Base-by-base conservation (phyloP, 2,797 vertebrate genomes). In the Amphiprion clarkii region DNA sequence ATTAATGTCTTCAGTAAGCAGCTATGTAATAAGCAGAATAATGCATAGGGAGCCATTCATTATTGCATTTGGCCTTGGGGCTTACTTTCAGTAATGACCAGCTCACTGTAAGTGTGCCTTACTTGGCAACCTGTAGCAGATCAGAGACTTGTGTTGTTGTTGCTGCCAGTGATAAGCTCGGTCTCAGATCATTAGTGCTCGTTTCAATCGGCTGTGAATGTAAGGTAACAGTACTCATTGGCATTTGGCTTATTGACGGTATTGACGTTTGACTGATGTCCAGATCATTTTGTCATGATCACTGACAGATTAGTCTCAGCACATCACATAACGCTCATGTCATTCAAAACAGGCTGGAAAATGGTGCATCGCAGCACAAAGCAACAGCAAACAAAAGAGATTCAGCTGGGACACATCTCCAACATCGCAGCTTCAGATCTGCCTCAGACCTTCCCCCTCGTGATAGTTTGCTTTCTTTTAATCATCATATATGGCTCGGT, bases 81-180 rank as follows among this genome's bases (percentile, higher is more conserved):
- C 87, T 90, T 89, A 87, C 88, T 91, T 90, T 89, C 85, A 69
- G 61, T 91, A 91, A 91, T 85, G 87, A 76, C 90, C 77, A 60
- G 76, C 71, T 74, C 31, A 12, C 78, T 87, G 81, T 82, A 67
- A 77, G 81, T 61, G 71, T 60, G 84, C 76, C 74, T 82, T 55
- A 68, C 76, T 90, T 89, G 89, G 86, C 81, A 91, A 91, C 83
- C 79, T 86, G 92, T 85, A 67, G 85, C 68, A 67, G 70, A 83
- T 78, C 82, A 65, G 67, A 78, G 76, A 17, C 62, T 65, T 0
- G 3, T 51, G 72, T 42, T 75, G 69, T 53, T 75, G 71, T 51
- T 72, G 78, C 75, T 86, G 82, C 79, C 82, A 84, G 82, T 79
- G 87, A 87, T 83, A 79, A 86, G 78, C 70, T 39, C 55, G 16